Conservation (phyloP, 2,113 vertebrate species). For the Struthio camelus region DNA sequence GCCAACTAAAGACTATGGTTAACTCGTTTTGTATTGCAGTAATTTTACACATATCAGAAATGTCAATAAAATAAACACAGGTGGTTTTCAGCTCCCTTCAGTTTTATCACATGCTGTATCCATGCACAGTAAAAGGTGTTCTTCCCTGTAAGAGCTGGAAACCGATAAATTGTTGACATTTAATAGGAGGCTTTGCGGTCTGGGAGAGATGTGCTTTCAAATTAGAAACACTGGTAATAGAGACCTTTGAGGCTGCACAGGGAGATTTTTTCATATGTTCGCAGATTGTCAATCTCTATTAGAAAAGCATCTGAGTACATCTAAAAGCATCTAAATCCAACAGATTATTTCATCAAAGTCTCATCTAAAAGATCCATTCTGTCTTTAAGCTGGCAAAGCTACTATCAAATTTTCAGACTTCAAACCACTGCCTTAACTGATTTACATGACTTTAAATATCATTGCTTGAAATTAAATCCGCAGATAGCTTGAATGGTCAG, state of each 20-base stretch:
- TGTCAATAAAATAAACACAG: constrained; percentile 19
- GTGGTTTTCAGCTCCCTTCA: not conserved
- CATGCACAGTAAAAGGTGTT: not conserved
- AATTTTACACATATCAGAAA: constrained; percentile 14
- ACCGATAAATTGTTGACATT: not conserved
- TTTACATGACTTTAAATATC: not conserved
- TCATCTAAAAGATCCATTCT: not conserved
- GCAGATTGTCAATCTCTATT: not conserved
- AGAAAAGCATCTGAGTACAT: not conserved
- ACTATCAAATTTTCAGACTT: not conserved
- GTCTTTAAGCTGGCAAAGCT: not conserved
- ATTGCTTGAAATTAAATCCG: not conserved
- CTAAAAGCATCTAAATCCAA: not conserved
- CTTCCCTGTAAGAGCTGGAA: not conserved
- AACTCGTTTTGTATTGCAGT: not conserved
- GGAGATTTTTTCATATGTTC: not conserved
- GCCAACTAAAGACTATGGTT: not conserved
- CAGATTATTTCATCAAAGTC: not conserved
- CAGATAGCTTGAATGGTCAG: not conserved
- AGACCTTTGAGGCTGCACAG: not conserved
- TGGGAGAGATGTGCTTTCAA: not conserved
- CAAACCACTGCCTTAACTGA: not conserved
- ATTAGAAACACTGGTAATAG: not conserved
- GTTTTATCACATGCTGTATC: not conserved
- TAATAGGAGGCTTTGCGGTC: not conserved